Evolutionary conservation across 1,140 invertebrate species (phyloP), one percentile per base, ranked within the genome.

Genomic region (Macrostomum lignano): DNA sequence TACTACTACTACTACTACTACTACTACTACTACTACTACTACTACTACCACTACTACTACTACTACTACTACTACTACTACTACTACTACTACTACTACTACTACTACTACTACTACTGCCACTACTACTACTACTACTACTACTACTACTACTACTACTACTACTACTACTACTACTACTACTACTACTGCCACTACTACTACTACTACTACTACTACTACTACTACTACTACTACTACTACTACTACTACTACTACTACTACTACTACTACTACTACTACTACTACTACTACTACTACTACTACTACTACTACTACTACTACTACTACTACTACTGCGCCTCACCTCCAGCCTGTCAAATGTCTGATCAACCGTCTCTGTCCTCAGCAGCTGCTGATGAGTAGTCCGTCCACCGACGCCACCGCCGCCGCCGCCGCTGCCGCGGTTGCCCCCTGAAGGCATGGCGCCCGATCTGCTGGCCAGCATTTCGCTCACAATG

Each of bases 61-160:
- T 1, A 25, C 23, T 25, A 1, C 23, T 11, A 25, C 23, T 1
- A 25, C 23, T 11, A 1, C 23, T 24, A 24, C 23, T n/a, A 24
- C 23, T 10, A 24, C 23, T 24, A 24, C 23, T 24, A 24, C 23
- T 24, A n/a, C 23, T 24, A 24, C 23, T n/a, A 24, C 23, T 24
- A 24, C 23, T 10, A 24, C 23, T 24, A 24, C 10, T n/a, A 25
- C 23, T 25, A 25, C 23, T 11, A 25, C 25, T 28, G 17, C 25
- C 17, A 28, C 7, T 28, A 28, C 25, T 28, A 28, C 7, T 28
- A 28, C 25, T 2, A 28, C 25, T 28, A 6, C 17, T 15, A 28
- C 7, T 28, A 28, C 25, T 3, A 26, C 25, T 26, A 26, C 25
- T 26, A 26, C 25, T 26, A 26, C 7, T 28, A 28, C 25, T 28